These are phyloP conservation scores for Murina feae DNA, from an alignment of 2,113 vertebrate genomes.

Conservation along the genomic window DNA sequence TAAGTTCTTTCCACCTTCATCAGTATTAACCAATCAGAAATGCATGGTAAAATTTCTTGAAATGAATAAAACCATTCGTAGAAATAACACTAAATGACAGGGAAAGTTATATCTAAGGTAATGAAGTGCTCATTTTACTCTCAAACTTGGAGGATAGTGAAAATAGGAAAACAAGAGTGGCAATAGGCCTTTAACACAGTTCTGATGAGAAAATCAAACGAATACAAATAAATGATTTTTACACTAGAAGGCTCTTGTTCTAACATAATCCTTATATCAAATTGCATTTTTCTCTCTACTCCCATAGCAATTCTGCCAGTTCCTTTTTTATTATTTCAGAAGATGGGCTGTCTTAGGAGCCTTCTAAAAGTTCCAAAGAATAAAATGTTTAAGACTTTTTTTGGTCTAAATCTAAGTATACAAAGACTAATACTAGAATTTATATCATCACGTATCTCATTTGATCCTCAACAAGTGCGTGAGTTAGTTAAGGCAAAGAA, in stretches of 20 bases:
- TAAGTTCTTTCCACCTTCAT: conserved; percentile 9
- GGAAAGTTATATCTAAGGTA: neutral
- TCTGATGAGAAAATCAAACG: neutral
- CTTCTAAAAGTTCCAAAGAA: conserved; percentile 13
- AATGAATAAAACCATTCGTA: neutral
- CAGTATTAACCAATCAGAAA: conserved; percentile 29
- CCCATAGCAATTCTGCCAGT: neutral
- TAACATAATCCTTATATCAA: neutral
- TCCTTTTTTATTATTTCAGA: conserved; percentile 23
- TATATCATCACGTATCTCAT: too few species aligned
- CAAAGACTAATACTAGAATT: neutral
- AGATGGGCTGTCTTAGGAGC: neutral
- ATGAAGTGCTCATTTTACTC: neutral
- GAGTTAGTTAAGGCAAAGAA: neutral
- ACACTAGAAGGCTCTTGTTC: neutral
- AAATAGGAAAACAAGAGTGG: neutral
- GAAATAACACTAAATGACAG: neutral
- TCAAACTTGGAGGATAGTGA: neutral
- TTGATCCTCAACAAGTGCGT: neutral
- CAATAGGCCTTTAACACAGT: neutral
- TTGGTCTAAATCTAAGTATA: neutral
- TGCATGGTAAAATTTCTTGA: neutral
- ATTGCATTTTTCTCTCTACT: neutral
- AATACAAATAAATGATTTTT: neutral
- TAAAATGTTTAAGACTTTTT: neutral